A percentile compares a stretch with the other conserved stretches of the same genome.
phyloP scores from a whole-genome alignment of 2,797 vertebrate species.

The Catostomus latipinnis region DNA sequence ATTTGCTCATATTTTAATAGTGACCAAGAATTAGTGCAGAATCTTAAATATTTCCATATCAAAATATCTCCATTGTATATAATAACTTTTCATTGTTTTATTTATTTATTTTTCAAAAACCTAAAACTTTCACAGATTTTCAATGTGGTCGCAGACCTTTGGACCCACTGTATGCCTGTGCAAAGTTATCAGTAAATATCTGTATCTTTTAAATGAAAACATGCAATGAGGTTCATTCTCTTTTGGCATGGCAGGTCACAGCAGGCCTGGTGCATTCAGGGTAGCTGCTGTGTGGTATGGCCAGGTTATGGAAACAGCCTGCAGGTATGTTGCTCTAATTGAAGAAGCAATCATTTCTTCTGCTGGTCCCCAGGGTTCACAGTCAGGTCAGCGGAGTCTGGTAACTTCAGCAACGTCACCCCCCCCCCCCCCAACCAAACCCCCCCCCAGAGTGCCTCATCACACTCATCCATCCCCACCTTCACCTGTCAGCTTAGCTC shows the following conservation, averaged over 20 bases:
- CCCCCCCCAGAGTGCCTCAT: constrained; percentile 10
- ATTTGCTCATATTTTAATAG: too few species aligned
- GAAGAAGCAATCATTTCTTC: constrained; percentile 76
- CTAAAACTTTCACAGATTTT: too few species aligned
- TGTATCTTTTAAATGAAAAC: constrained; percentile 41
- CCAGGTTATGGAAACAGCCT: constrained; percentile 68
- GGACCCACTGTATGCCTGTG: background rate
- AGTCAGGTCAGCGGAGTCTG: constrained; percentile 68
- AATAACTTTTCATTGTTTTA: too few species aligned
- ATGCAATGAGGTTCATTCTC: constrained; percentile 39
- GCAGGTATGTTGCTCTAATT: constrained; percentile 70
- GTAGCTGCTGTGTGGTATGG: constrained; percentile 74
- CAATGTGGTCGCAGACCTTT: too few species aligned
- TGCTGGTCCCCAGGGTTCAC: constrained; percentile 74
- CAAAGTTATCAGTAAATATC: background rate
- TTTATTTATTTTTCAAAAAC: too few species aligned
- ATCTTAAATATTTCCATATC: too few species aligned
- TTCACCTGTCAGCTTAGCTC: constrained; percentile 71
- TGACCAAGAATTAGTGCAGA: too few species aligned
- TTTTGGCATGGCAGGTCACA: constrained; percentile 66
- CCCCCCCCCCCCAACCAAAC: background rate
- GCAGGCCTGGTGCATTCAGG: constrained; percentile 68
- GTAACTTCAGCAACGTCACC: constrained; percentile 57
- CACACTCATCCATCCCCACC: constrained; percentile 47
- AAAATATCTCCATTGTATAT: too few species aligned